phyloP scores from a whole-genome alignment of 2,113 vertebrate genomes.

The Neolamprologus toae region DNA sequence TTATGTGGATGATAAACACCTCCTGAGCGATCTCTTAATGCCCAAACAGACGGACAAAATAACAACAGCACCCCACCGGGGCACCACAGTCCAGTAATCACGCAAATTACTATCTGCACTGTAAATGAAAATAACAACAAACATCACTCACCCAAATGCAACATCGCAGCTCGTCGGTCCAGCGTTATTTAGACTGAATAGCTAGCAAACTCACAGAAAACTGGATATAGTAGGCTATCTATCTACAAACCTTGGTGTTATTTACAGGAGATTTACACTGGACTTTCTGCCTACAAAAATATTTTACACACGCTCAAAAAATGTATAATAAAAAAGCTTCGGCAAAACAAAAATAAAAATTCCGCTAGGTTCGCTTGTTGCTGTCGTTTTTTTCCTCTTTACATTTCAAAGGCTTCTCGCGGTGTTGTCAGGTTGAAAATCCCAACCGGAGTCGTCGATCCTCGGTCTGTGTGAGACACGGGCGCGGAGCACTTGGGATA shows the following conservation, averaged over 20 bases:
- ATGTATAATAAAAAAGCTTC: neutral
- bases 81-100: neutral
- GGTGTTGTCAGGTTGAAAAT: conserved; percentile 43
- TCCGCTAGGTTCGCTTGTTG: neutral
- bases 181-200: neutral
- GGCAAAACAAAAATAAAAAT: neutral
- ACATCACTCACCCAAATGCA: conserved; percentile 50
- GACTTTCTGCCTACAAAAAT: neutral
- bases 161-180: conserved; percentile 3
- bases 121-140: neutral
- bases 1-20: neutral
- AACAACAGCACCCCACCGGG: neutral
- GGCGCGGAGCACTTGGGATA: conserved; percentile 5
- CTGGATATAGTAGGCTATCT: neutral
- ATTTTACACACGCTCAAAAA: conserved; percentile 1
- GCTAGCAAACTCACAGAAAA: neutral
- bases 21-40: neutral
- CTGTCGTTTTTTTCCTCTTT: neutral
- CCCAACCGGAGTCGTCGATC: conserved; percentile 51
- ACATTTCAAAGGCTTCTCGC: neutral
- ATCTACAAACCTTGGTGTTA: conserved; percentile 9
- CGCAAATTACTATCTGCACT: neutral
- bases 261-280: neutral
- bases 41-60: neutral
- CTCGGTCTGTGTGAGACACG: conserved; percentile 16